Conservation (phyloP, 2,888 invertebrate genomes). For the Villa cingulata region DNA sequence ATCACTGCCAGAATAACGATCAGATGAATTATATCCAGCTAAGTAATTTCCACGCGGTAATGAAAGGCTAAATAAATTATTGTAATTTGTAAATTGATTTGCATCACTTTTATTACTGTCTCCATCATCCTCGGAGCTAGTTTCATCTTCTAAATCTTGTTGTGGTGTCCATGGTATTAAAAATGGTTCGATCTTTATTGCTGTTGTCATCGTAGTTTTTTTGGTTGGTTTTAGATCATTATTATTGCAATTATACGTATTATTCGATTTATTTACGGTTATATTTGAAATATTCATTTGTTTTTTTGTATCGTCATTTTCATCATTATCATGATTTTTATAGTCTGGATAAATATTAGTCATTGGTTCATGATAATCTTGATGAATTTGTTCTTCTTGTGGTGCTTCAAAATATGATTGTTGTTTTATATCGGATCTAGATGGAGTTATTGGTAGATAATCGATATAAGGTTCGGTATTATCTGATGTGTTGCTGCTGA, state of each 20-base stretch:
- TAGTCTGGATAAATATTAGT: constrained; percentile 40
- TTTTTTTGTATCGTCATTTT: constrained; percentile 59
- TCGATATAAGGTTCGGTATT: too few species aligned
- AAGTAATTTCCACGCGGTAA: constrained; percentile 52
- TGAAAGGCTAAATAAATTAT: constrained; percentile 61
- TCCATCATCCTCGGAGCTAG: constrained; percentile 20
- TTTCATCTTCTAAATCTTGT: constrained; percentile 58
- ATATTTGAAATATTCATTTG: constrained; percentile 13
- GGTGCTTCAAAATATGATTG: too few species aligned
- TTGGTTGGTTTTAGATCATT: constrained; percentile 2
- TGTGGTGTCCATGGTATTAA: constrained; percentile 64
- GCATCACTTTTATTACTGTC: constrained; percentile 6
- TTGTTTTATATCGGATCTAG: not conserved
- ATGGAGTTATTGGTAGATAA: too few species aligned
- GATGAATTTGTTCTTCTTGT: constrained; percentile 41
- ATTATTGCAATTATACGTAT: not conserved
- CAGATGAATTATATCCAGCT: constrained; percentile 13
- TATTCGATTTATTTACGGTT: not conserved
- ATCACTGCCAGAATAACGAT: not conserved
- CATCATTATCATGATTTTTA: constrained; percentile 72
- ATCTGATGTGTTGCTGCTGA: not conserved
- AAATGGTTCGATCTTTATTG: constrained; percentile 13
- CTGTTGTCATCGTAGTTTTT: not conserved
- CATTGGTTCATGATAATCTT: constrained; percentile 40
- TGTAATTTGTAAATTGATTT: constrained; percentile 24